Conservation (phyloP, 2,797 vertebrate genomes). For the Acanthurus leucopareius region DNA sequence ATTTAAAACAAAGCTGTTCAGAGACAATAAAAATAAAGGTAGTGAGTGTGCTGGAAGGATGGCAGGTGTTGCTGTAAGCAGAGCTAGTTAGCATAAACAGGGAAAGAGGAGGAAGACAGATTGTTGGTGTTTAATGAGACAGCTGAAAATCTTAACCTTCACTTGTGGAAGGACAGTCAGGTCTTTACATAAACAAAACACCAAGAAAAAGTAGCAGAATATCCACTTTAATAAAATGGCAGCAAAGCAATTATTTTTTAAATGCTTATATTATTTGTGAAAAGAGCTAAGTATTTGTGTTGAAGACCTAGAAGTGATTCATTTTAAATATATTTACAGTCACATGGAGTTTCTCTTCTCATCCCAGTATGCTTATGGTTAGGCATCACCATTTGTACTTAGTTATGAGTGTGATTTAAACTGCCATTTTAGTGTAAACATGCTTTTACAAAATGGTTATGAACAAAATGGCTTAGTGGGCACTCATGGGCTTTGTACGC, state of each 20-base stretch:
- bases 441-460: slow-evolving; percentile 18
- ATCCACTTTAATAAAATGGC: neutral
- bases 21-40: slow-evolving; percentile 21
- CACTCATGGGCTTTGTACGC: slow-evolving; percentile 23
- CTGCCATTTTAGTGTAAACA: slow-evolving; percentile 11
- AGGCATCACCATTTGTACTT: neutral
- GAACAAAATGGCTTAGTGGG: slow-evolving; percentile 28
- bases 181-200: slow-evolving; percentile 23
- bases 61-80: slow-evolving; percentile 41
- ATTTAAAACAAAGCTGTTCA: slow-evolving; percentile 30
- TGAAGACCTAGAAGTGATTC: neutral
- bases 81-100: slow-evolving; percentile 47
- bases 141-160: slow-evolving; percentile 55
- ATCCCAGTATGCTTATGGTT: neutral
- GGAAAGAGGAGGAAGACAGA: slow-evolving; percentile 45
- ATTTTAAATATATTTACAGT: neutral
- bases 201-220: neutral
- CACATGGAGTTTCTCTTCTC: neutral
- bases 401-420: slow-evolving; percentile 9
- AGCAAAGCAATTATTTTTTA: neutral
- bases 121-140: slow-evolving; percentile 64
- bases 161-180: slow-evolving; percentile 46
- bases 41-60: slow-evolving; percentile 40
- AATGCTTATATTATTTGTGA: neutral
- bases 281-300: neutral